Evolutionary conservation across 2,797 vertebrate species (phyloP).

Genomic region (Valencia hispanica): DNA sequence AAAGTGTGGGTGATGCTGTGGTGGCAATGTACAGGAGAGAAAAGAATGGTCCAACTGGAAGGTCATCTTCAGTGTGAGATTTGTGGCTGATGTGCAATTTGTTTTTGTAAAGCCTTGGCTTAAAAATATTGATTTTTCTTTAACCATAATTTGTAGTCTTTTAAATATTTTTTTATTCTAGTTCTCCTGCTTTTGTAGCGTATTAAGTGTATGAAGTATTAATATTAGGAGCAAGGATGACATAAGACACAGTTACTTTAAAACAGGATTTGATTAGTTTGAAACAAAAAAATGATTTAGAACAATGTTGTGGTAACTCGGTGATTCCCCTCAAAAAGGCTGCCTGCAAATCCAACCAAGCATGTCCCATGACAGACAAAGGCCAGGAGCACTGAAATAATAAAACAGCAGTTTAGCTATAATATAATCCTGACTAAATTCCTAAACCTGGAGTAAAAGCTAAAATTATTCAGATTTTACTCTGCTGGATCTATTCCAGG

Average conservation of each 20-base stretch:
- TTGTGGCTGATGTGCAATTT: background rate
- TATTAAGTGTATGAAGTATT: background rate
- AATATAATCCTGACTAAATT: no score
- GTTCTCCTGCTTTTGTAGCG: background rate
- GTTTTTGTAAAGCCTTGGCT: background rate
- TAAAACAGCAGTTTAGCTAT: background rate
- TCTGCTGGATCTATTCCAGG: no score
- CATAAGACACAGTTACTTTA: background rate
- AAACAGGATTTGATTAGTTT: no score
- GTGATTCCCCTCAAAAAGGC: background rate
- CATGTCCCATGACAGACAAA: background rate
- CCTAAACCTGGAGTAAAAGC: no score
- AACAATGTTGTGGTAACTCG: background rate
- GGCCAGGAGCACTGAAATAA: no score
- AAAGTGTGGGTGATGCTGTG: constrained; percentile 14
- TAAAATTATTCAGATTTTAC: no score
- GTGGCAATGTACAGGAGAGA: background rate
- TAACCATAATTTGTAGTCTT: background rate
- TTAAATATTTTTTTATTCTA: background rate
- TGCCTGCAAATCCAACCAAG: background rate
- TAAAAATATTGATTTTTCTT: background rate
- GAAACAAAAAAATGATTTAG: background rate
- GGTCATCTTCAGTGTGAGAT: constrained; percentile 1
- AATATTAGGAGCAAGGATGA: background rate
- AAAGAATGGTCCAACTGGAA: background rate